Base-by-base conservation (phyloP, 2,888 invertebrate genomes). In the Andricus quercusramuli region DNA sequence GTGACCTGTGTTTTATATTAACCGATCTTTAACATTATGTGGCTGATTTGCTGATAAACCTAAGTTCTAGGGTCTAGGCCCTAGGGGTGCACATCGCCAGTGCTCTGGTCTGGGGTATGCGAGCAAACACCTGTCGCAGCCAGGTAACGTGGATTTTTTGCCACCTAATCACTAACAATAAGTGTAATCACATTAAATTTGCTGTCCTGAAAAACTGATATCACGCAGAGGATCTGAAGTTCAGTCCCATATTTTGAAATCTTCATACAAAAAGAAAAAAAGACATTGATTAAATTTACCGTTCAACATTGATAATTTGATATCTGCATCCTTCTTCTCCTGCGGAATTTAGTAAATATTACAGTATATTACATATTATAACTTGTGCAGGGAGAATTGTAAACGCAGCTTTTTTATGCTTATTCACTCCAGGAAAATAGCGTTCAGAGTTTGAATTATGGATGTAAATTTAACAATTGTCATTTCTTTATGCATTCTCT, bases 71-170 rank as follows among this genome's bases (percentile, higher is more conserved):
- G 25, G 25, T 68, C 17, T 8, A 47, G 47, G 68, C 1, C 29
- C 37, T 37, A 37, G 9, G 37, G 68, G 15, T 20, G 29, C 25
- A 20, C 25, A 17, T 41, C n/a, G 22, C 13, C 41, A 67, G 37
- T 68, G 22, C 17, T 29, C 25, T 68, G n/a, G n/a, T 9, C 37
- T 37, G 37, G 9, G 51, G 51, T 68, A 29, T 68, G 85, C 79
- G 79, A 84, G 66, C 77, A 29, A 68, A 47, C 68, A 68, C 47
- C 68, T 68, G 68, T 68, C 68, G 68, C 29, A 17, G 29, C 74
- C 84, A 66, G 83, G 89, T 89, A 89, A 90, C 89, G 89, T 90
- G 51, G 20, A 70, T 70, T 70, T 70, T 70, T 51, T 29, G 29
- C 29, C 29, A 70, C 70, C 70, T 70, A 29, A n/a, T 56, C n/a